phyloP scores from a whole-genome alignment of 2,113 vertebrate genomes.

The Rhipidura dahli region DNA sequence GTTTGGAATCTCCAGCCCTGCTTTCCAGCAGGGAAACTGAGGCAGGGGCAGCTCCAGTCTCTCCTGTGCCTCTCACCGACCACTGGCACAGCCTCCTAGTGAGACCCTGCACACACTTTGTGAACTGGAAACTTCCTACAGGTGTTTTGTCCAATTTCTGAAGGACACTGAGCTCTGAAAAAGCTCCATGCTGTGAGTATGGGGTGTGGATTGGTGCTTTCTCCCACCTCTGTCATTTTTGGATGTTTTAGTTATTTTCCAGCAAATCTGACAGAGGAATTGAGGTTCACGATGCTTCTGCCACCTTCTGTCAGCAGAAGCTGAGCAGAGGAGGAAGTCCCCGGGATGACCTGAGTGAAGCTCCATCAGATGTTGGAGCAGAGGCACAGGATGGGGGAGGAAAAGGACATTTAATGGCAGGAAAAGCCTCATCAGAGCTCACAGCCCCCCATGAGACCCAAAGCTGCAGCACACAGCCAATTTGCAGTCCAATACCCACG shows the following conservation, averaged over 20 bases:
- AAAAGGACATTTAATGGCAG: neutral
- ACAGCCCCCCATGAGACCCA: neutral
- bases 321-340: neutral
- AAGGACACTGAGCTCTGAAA: neutral
- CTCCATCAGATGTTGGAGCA: neutral
- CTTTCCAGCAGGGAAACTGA: neutral
- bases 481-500: neutral
- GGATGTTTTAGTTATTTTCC: neutral
- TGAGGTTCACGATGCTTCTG: neutral
- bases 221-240: neutral
- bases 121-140: neutral
- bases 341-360: neutral
- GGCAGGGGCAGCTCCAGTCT: neutral
- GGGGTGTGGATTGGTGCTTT: neutral
- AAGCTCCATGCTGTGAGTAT: rapidly evolving
- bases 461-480: neutral
- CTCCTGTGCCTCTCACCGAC: neutral
- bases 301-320: neutral
- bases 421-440: neutral
- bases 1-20: neutral
- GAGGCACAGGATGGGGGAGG: neutral
- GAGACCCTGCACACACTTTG: neutral
- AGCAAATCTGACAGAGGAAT: neutral
- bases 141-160: neutral
- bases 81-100: rapidly evolving